A percentile compares a stretch with the other conserved stretches of the same genome.
Conservation (phyloP, 1,140 invertebrate genomes). For the Rhopalosiphum maidis region DNA sequence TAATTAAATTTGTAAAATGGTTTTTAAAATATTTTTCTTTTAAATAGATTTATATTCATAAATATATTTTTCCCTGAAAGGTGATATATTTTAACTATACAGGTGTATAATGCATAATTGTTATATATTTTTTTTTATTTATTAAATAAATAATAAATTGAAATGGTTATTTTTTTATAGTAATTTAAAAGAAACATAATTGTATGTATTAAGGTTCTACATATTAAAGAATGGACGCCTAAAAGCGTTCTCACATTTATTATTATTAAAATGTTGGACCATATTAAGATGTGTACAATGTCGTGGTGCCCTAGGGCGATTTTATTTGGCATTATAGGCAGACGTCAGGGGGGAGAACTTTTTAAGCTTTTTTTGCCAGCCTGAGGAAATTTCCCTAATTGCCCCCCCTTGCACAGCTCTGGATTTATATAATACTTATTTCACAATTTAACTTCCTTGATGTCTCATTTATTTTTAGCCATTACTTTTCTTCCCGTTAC, state of each 20-base stretch:
- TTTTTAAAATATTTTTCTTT: background rate
- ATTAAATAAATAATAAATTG: background rate
- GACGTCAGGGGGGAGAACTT: too few species aligned
- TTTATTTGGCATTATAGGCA: too few species aligned
- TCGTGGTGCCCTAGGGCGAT: too few species aligned
- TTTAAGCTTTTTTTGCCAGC: too few species aligned
- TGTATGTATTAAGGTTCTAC: background rate
- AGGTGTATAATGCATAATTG: background rate
- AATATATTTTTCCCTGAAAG: background rate
- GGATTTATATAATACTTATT: too few species aligned
- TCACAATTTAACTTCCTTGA: too few species aligned
- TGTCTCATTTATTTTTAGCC: too few species aligned
- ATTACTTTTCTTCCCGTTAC: too few species aligned
- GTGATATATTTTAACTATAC: background rate
- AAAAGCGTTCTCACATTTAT: too few species aligned
- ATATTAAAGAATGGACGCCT: too few species aligned
- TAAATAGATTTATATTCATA: background rate
- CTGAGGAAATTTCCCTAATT: too few species aligned
- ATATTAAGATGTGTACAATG: background rate
- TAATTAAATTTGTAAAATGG: constrained; percentile 29
- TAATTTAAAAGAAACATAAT: background rate
- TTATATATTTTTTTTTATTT: background rate
- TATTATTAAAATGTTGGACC: background rate
- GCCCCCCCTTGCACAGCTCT: too few species aligned
- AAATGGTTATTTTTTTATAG: background rate